phyloP scores from a whole-genome alignment of 2,113 vertebrate species.

The Sebastes schlegelii region DNA sequence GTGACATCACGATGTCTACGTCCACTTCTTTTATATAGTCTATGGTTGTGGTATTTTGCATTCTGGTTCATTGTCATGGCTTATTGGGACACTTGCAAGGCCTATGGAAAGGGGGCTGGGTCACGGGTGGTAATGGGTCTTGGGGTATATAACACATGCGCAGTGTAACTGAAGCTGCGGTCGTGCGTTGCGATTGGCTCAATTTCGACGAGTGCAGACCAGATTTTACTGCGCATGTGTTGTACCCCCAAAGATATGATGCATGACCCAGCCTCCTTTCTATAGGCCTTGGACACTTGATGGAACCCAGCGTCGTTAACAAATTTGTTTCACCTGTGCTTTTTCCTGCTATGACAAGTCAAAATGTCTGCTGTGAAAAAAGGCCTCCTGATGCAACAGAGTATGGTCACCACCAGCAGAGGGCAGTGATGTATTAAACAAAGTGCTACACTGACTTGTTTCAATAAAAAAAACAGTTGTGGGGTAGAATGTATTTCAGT shows the following conservation, averaged over 20 bases:
- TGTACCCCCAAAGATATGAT: no score
- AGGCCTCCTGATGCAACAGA: not conserved
- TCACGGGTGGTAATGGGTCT: no score
- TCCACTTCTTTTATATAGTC: not conserved
- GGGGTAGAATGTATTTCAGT: accelerated
- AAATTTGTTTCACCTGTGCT: not conserved
- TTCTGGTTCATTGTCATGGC: not conserved
- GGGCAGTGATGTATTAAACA: conserved; percentile 28
- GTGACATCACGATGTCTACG: not conserved
- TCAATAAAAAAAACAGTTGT: not conserved
- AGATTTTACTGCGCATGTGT: no score
- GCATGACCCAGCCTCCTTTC: no score
- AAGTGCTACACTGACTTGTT: not conserved
- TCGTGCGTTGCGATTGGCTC: no score
- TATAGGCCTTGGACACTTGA: not conserved
- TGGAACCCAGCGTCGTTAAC: not conserved
- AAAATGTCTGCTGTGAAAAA: not conserved
- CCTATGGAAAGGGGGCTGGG: no score
- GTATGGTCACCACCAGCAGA: conserved; percentile 39
- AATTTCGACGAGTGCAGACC: no score
- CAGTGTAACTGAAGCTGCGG: no score
- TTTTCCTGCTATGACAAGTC: not conserved
- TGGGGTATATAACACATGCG: no score
- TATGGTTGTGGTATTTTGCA: not conserved
- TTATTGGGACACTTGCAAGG: not conserved